Base-by-base conservation (phyloP, 1,140 invertebrate genomes). In the Pseudomyrmex gracilis region DNA sequence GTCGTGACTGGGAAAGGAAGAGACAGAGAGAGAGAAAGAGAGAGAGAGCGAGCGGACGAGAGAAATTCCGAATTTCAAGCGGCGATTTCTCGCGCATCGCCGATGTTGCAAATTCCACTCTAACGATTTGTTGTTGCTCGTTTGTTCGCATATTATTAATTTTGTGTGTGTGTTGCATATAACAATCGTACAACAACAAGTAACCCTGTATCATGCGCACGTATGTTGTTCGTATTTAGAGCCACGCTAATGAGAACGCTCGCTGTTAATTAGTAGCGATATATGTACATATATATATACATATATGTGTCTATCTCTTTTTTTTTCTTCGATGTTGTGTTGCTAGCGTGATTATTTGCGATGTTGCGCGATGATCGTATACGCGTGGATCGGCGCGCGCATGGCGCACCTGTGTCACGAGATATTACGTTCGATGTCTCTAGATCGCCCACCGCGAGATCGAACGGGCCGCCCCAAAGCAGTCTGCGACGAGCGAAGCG, bases 401-500 rank as follows among this genome's bases (percentile, higher is more conserved):
- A 78, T 78, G 74, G 15, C 8, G 74, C 15, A 58, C 34, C 58
- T 78, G 76, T 51, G 34, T 34, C 57, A 71, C 63, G 63, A 60
- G 73, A 78, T 78, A 45, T 60, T 49, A 67, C 34, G 67, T 76
- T 83, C 82, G 82, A 83, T 78, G 63, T 74, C 64, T 51, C 34
- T 82, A 94, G 92, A 87, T 94, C 92, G 74, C 91, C 92, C 70
- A 92, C 92, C 60, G 83, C 93, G 51, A 92, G 93, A 91, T 87
- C 92, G 55, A 94, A 94, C 85, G 92, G 91, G 84, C 94, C 93
- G 66, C 91, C 93, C 2, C 93, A 93, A 80, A 92, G 91, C 86
- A 94, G 91, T 80, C 86, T 94, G 53, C 89, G 94, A 88, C 95
- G 95, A 87, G 96, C 96, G 64, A 98, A 98, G 95, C 94, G 97